Base-by-base conservation (phyloP, 1,140 invertebrate species). In the Trypoxylus dichotomus region DNA sequence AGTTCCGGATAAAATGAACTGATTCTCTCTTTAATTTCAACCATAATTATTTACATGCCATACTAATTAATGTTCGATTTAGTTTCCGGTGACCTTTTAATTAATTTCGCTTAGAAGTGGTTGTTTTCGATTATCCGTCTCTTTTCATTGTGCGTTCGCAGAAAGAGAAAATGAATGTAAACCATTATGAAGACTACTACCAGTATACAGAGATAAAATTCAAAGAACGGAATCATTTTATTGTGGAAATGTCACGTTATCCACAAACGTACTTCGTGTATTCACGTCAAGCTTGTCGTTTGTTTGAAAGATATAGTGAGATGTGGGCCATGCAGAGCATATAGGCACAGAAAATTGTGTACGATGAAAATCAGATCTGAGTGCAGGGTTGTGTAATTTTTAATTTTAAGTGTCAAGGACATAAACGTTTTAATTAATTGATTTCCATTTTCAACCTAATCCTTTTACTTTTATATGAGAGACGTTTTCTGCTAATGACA, bases 11-110 rank as follows among this genome's bases (percentile, higher is more conserved):
- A 32, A 74, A 74, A 41, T 25, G 72, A 74, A 37, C 72, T 25
- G 27, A 74, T 74, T 41, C 72, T 74, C 72, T 74, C 72, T 68
- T 68, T 74, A 74, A 74, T 58, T 76, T 54, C 42, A 32, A 76
- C 43, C 75, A 76, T 63, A 76, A 76, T 76, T 76, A 76, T 76
- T 76, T 60, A 76, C 75, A 76, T 60, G 58, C 75, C 75, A 25
- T 63, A 63, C 19, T 76, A 76, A 76, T 76, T 76, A 76, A 76
- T 63, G 47, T 76, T 76, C 75, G 75, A 76, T 76, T 76, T 76
- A 76, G 75, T 76, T 76, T 58, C 75, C 58, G 25, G 75, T 60
- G 43, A 76, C 43, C 75, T 76, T 76, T 76, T 76, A 76, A 76
- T 76, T 76, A 76, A 76, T 76, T 76, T 76, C 43, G 75, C 47